Percentiles rank a stretch among this genome's conserved stretches.
Evolutionary conservation across 1,140 invertebrate genomes (phyloP).

Genomic region (Oreohelix idahoensis): DNA sequence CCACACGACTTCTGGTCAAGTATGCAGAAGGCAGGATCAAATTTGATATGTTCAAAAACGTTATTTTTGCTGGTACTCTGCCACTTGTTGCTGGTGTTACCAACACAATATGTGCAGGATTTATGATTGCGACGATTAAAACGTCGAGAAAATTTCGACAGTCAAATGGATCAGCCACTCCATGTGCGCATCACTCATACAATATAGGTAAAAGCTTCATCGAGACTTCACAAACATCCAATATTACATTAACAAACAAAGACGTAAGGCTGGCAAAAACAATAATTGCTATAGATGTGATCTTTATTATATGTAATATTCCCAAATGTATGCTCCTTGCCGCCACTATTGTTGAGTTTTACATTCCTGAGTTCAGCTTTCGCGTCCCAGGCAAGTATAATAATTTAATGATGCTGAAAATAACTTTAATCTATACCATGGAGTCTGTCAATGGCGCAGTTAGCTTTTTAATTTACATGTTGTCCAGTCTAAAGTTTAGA

Average conservation of each 20-base stretch:
- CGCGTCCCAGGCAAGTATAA: background rate
- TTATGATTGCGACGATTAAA: background rate
- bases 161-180: background rate
- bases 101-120: background rate
- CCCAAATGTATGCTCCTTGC: background rate
- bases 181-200: no score
- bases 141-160: background rate
- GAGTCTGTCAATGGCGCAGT: background rate
- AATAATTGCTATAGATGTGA: background rate
- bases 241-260: background rate
- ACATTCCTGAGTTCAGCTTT: background rate
- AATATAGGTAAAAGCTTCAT: no score
- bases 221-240: no score
- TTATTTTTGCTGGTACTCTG: background rate
- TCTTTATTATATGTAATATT: constrained; percentile 3
- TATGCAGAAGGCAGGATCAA: background rate
- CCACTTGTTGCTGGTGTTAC: background rate
- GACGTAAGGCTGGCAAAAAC: background rate
- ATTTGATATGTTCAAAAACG: background rate
- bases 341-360: no score
- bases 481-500: background rate
- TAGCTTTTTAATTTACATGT: background rate
- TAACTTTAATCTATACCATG: background rate
- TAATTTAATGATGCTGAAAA: background rate
- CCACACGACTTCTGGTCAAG: background rate